Percentiles rank a stretch among this genome's conserved stretches.
Evolutionary conservation across 2,797 vertebrate species (phyloP).

Genomic region (Acipenser ruthenus): DNA sequence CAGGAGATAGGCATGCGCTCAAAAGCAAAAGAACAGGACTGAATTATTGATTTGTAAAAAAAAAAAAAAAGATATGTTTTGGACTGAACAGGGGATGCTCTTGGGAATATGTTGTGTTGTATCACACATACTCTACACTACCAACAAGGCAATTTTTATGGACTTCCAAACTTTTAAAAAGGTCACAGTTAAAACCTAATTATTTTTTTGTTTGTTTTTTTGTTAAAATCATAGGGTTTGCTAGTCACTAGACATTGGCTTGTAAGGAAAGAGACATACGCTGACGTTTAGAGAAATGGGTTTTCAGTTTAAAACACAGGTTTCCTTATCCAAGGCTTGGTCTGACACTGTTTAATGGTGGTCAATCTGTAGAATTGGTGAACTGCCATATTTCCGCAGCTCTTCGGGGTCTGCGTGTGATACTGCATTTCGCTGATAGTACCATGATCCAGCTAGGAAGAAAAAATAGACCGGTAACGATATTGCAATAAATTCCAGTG

Average conservation of each 20-base stretch:
- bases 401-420: neutral
- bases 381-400: neutral
- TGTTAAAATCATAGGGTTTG: too few species aligned
- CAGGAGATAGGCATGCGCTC: neutral
- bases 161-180: neutral
- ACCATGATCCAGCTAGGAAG: neutral
- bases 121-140: neutral
- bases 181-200: neutral
- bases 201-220: too few species aligned
- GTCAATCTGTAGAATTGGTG: neutral
- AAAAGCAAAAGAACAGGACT: too few species aligned
- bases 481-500: constrained; percentile 23
- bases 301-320: neutral
- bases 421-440: neutral
- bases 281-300: neutral
- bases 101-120: neutral
- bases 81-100: constrained; percentile 15
- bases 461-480: constrained; percentile 10
- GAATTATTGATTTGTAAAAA: too few species aligned
- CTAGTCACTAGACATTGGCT: neutral
- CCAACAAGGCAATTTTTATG: neutral
- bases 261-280: neutral
- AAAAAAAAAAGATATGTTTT: constrained; percentile 14
- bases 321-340: neutral
- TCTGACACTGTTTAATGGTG: neutral